A percentile compares a stretch with the other conserved stretches of the same genome.
phyloP scores from a whole-genome alignment of 2,797 vertebrate species.

The Smutsia gigantea region DNA sequence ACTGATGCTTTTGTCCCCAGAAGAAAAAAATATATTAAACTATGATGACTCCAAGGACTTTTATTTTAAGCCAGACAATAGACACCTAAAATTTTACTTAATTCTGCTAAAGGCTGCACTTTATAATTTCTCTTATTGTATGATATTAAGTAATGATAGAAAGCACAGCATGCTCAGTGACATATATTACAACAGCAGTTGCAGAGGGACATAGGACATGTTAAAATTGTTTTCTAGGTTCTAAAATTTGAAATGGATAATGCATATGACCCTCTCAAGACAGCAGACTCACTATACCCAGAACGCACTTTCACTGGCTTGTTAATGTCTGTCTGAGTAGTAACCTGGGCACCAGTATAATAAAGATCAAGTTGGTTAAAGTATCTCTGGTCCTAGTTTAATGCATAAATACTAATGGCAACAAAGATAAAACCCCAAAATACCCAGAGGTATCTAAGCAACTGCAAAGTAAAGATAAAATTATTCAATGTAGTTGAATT shows the following conservation, averaged over 20 bases:
- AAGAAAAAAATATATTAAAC: background rate
- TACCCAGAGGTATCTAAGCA: slow-evolving; percentile 66
- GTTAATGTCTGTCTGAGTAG: slow-evolving; percentile 75
- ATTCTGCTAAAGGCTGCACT: background rate
- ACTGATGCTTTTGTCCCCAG: background rate
- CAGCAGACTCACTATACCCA: slow-evolving; percentile 56
- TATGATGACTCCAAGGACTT: background rate
- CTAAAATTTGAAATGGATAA: slow-evolving; percentile 70
- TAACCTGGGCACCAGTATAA: slow-evolving; percentile 67
- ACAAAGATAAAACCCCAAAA: slow-evolving; percentile 75
- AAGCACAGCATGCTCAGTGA: background rate
- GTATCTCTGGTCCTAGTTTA: slow-evolving; percentile 57
- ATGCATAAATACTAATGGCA: slow-evolving; percentile 75
- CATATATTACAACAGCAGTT: background rate
- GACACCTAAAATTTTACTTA: background rate
- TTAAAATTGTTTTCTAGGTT: slow-evolving; percentile 60
- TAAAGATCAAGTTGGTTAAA: slow-evolving; percentile 79
- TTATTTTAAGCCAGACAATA: background rate
- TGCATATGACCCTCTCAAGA: slow-evolving; percentile 60
- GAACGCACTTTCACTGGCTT: slow-evolving; percentile 62
- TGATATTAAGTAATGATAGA: background rate
- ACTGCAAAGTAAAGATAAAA: slow-evolving; percentile 71
- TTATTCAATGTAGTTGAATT: slow-evolving; percentile 73
- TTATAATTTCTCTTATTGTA: slow-evolving; percentile 25
- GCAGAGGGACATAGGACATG: background rate